Base-by-base conservation (phyloP, 1,140 invertebrate genomes). In the Plutomurus gul region DNA sequence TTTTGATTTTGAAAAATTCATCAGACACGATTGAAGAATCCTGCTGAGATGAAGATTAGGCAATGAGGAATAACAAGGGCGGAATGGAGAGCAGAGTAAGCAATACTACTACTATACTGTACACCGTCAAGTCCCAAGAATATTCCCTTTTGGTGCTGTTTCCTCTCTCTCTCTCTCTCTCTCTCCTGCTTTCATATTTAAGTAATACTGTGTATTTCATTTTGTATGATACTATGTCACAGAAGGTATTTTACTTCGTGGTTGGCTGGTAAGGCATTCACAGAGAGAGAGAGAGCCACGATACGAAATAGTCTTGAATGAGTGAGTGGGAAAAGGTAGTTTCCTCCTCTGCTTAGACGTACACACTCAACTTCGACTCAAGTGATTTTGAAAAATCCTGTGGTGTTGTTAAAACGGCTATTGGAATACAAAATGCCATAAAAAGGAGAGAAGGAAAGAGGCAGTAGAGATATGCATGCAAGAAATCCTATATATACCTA, bases 371-470 rank as follows among this genome's bases (percentile, higher is more conserved):
- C 43, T 74, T 6, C 72, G n/a, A 43, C 46, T 74, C 72, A 49
- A 33, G 72, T 74, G 72, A 46, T 22, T 33, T 49, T 33, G 72
- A 49, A 33, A 74, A 49, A 74, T 49, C 70, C 70, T 72, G 70
- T 37, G 70, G 70, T 72, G 70, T 40, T 72, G 70, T 72, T 72
- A 72, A 72, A 72, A 72, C 70, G 10, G 70, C 70, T 40, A 74
- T 74, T 47, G 72, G 72, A 74, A 74, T 74, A 74, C 49, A 74
- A 74, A 74, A 74, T 74, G 36, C 27, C 72, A 74, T 74, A 74
- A 74, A 70, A 74, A 46, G 11, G 7, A 47, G 36, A 25, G 39
- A 47, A 74, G 43, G 46, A 43, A 74, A 30, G 43, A 36, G 43
- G 16, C 16, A 74, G 25, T 16, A 56, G 49, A 56, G 56, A 36